Evolutionary conservation across 2,888 invertebrate species (phyloP).

Genomic region (Eutolmus rufibarbis): DNA sequence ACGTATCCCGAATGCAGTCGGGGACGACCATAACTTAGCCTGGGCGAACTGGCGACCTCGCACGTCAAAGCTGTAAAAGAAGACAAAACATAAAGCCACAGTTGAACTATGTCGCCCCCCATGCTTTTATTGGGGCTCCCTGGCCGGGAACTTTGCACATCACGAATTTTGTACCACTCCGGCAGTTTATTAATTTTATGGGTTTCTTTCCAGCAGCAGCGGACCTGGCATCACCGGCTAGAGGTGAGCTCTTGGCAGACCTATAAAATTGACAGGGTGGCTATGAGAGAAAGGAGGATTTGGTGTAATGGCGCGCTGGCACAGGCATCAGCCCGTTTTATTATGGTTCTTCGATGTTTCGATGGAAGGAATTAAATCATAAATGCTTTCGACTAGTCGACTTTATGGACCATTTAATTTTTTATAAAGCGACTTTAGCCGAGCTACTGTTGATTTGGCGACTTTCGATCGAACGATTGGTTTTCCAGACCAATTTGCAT

Average conservation of each 20-base stretch:
- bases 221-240: neutral
- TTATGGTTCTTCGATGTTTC: neutral
- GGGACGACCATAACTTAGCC: slow-evolving; percentile 84
- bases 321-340: neutral
- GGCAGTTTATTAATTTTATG: slow-evolving; percentile 24
- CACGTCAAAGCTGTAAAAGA: slow-evolving; percentile 73
- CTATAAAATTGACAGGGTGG: neutral
- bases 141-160: neutral
- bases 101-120: neutral
- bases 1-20: slow-evolving; percentile 76
- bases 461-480: neutral
- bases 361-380: slow-evolving; percentile 13
- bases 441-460: neutral
- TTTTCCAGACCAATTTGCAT: neutral
- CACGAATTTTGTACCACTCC: neutral
- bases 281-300: neutral
- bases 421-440: neutral
- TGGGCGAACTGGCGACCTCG: slow-evolving; percentile 75
- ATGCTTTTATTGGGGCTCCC: neutral
- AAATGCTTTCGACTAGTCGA: neutral
- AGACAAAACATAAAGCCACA: slow-evolving; percentile 40
- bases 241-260: neutral
- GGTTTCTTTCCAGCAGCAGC: neutral
- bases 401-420: neutral
- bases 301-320: neutral